These are phyloP conservation scores for Agonopterix alstromeriana DNA, from an alignment of 2,888 invertebrate species.

Conservation along the genomic window DNA sequence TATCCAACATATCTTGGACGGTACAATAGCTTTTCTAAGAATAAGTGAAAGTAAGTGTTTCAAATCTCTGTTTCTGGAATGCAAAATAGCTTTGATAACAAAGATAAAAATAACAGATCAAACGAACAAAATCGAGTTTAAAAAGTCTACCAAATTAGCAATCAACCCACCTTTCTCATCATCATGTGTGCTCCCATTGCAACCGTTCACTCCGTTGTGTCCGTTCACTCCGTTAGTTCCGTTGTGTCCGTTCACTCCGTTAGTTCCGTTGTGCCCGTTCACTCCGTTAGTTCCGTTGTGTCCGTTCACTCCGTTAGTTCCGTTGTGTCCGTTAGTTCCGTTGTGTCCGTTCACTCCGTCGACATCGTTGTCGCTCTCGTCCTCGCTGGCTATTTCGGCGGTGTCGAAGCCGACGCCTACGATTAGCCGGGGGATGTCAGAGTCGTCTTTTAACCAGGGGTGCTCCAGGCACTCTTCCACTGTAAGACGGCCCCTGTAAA, in stretches of 20 bases:
- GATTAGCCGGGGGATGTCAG: conserved; percentile 70
- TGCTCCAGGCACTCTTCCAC: conserved; percentile 93
- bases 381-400: conserved; percentile 39
- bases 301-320: conserved; percentile 23
- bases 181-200: conserved; percentile 37
- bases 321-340: conserved; percentile 24
- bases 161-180: conserved; percentile 42
- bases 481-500: conserved; percentile 89
- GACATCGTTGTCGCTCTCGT: conserved; percentile 31
- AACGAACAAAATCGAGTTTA: too few relatives aligned
- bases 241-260: conserved; percentile 20
- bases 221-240: conserved; percentile 17
- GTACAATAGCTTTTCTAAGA: too few relatives aligned
- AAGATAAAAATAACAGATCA: too few relatives aligned
- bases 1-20: too few relatives aligned
- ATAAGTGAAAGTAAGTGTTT: too few relatives aligned
- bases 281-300: conserved; percentile 27
- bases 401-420: conserved; percentile 56
- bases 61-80: too few relatives aligned
- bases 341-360: conserved; percentile 24
- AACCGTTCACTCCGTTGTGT: conserved; percentile 23
- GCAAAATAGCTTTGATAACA: too few relatives aligned
- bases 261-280: conserved; percentile 22
- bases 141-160: too few relatives aligned
- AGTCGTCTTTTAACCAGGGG: conserved; percentile 87